Conservation (phyloP, 2,113 vertebrate genomes). For the Conger conger region DNA sequence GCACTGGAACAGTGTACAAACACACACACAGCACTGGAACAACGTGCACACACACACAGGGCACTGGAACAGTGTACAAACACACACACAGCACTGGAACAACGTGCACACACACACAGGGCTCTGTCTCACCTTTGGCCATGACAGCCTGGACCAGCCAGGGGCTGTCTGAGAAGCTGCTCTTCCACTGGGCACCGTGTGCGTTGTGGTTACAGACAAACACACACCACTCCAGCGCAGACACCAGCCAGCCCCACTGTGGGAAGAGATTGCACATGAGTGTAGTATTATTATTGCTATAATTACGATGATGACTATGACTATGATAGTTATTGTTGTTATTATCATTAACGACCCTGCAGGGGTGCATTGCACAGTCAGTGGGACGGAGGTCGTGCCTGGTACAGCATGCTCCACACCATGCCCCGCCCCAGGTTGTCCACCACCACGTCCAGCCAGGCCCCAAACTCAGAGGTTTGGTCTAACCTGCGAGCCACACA, state of each 20-base stretch:
- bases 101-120: neutral
- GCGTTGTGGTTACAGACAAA: slow-evolving; percentile 67
- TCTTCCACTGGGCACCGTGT: slow-evolving; percentile 63
- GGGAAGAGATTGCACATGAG: neutral
- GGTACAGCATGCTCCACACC: slow-evolving; percentile 60
- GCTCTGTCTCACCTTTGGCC: slow-evolving; percentile 58
- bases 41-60: too few relatives aligned
- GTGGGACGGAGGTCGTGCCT: slow-evolving; percentile 42
- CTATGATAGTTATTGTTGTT: too few relatives aligned
- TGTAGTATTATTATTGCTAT: too few relatives aligned
- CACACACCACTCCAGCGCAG: slow-evolving; percentile 66
- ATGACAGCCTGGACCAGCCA: slow-evolving; percentile 55
- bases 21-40: too few relatives aligned
- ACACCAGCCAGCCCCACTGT: slow-evolving; percentile 66
- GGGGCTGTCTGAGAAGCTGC: slow-evolving; percentile 53
- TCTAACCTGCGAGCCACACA: slow-evolving; percentile 57
- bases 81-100: neutral
- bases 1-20: too few relatives aligned
- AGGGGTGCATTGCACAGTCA: neutral
- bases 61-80: too few relatives aligned
- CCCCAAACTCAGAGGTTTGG: slow-evolving; percentile 62
- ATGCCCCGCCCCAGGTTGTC: slow-evolving; percentile 64
- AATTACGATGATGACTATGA: too few relatives aligned
- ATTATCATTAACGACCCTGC: neutral
- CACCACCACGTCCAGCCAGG: slow-evolving; percentile 68